A percentile compares a stretch with the other conserved stretches of the same genome.
Conservation (phyloP, 1,140 invertebrate genomes). For the Drosophila burlai region DNA sequence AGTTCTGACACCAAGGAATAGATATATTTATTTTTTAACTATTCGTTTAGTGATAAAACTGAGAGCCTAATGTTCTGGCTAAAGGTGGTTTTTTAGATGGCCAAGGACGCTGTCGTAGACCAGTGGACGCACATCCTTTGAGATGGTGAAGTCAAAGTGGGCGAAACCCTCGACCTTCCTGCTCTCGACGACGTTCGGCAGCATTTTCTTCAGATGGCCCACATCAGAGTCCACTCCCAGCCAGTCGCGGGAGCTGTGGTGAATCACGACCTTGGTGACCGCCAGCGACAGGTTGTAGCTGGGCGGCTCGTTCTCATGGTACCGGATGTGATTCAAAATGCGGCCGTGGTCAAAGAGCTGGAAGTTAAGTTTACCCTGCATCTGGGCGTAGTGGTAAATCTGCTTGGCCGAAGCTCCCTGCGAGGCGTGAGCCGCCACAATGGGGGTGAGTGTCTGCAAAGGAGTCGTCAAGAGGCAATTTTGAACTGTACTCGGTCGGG, state of each 20-base stretch:
- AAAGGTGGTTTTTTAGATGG: background rate
- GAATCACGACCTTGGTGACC: constrained; percentile 31
- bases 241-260: constrained; percentile 51
- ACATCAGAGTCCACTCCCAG: constrained; percentile 29
- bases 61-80: background rate
- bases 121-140: constrained; percentile 30
- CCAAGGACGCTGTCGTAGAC: constrained; percentile 32
- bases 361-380: constrained; percentile 15
- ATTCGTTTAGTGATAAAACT: too few species aligned
- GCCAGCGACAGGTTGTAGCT: constrained; percentile 42
- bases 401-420: constrained; percentile 49
- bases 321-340: constrained; percentile 20
- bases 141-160: constrained; percentile 57
- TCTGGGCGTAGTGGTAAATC: constrained; percentile 57
- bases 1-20: too few species aligned
- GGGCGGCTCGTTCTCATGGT: background rate
- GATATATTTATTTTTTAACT: background rate
- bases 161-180: constrained; percentile 16
- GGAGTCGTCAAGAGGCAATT: too few species aligned
- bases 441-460: constrained; percentile 43
- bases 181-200: constrained; percentile 48
- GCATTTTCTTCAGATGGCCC: background rate
- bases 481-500: too few species aligned
- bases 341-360: constrained; percentile 35
- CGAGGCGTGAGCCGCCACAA: constrained; percentile 44